Percentiles rank a stretch among this genome's conserved stretches.
Conservation (phyloP, 2,797 vertebrate species). For the Clarias pachynema region DNA sequence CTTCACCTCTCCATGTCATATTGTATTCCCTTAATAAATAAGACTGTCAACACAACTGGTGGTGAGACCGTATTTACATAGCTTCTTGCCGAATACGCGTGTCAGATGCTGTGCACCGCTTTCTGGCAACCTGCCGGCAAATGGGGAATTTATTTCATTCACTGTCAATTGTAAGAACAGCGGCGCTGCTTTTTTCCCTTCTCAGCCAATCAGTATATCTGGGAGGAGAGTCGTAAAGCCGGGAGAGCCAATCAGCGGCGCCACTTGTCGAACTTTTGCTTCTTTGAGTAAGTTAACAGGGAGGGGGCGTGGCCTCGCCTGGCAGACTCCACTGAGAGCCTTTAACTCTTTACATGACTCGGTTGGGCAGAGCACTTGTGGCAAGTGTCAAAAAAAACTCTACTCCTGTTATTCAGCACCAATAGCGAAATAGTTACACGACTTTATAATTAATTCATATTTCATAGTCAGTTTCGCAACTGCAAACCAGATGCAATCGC, state of each 20-base stretch:
- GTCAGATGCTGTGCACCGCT: constrained; percentile 52
- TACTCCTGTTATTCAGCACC: constrained; percentile 13
- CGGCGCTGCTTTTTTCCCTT: constrained; percentile 51
- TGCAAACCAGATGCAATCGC: too few species aligned
- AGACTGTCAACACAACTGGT: constrained; percentile 50
- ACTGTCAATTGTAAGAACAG: constrained; percentile 62
- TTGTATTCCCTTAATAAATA: constrained; percentile 52
- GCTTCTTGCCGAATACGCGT: constrained; percentile 54
- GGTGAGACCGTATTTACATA: constrained; percentile 56
- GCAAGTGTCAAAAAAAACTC: constrained; percentile 11
- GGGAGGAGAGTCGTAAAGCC: constrained; percentile 55
- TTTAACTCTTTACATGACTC: constrained; percentile 71
- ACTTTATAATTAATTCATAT: not conserved
- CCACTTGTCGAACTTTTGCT: constrained; percentile 81
- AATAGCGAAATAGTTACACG: constrained; percentile 13
- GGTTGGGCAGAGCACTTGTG: not conserved
- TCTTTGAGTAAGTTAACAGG: constrained; percentile 77
- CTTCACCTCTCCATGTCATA: constrained; percentile 38
- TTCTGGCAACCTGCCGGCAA: constrained; percentile 60
- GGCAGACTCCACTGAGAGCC: constrained; percentile 68
- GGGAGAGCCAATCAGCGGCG: constrained; percentile 71
- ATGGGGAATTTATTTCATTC: constrained; percentile 78
- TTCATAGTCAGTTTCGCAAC: not conserved
- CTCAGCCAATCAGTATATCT: constrained; percentile 68
- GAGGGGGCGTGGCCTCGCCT: constrained; percentile 76